Base-by-base conservation (phyloP, 2,113 vertebrate genomes). In the Potamarius usumacintae region DNA sequence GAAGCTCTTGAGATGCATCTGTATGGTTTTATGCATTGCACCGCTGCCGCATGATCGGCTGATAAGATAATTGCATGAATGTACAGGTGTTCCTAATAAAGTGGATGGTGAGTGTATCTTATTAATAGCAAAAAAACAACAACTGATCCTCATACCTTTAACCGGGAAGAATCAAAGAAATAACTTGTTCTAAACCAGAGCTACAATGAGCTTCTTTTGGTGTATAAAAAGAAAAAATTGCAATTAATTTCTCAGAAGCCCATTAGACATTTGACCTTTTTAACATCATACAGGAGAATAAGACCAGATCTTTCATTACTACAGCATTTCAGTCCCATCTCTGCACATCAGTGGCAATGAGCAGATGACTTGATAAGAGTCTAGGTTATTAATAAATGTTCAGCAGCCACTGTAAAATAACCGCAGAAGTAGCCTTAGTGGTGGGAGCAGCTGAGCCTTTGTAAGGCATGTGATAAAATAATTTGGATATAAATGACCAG, bases 341-440 rank as follows among this genome's bases (percentile, higher is more conserved):
- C 11, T 52, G 58, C 53, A 81, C 78, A 80, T 81, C 69, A 85
- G 48, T 52, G 63, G 53, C 81, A 84, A 84, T 52, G 80, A 84
- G 74, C 85, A 83, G 69, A 83, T 72, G 88, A 82, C 69, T 85
- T 76, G 74, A 77, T 57, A 63, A 86, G 78, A 17, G 17, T 42
- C 72, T 14, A 42, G 82, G 65, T 84, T 77, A 88, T 81, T 87
- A 87, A 17, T 84, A 82, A 85, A 76, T 74, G 83, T 84, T 57
- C 74, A 65, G 50, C 60, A 52, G 67, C 76, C 53, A 72, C 53
- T 57, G 80, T 71, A 74, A 84, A 62, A 71, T 67, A 63, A 80
- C 11, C 25, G 57, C 60, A 42, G 76, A 90, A 82, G 67, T 25
- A 84, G 85, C 52, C 1, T 14, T 22, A 74, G 50, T 72, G 50